Percentiles rank a stretch among this genome's conserved stretches.
phyloP scores from a whole-genome alignment of 1,140 invertebrate genomes.

The Drosophila fuyamai region DNA sequence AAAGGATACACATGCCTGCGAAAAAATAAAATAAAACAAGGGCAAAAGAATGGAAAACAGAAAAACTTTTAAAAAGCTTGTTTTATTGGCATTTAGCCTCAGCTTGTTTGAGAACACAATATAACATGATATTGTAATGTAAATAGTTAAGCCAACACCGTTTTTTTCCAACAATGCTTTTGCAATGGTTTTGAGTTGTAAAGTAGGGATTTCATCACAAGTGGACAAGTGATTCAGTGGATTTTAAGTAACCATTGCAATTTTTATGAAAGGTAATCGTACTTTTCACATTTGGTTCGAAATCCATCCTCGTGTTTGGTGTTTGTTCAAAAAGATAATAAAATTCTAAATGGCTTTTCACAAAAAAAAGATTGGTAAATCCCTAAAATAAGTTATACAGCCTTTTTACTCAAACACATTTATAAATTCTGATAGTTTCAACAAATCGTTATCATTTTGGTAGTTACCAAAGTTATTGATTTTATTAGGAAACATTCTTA shows the following conservation, averaged over 20 bases:
- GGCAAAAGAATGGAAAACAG: slow-evolving; percentile 10
- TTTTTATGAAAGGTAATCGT: too few species aligned
- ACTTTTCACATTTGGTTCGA: too few species aligned
- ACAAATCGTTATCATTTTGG: too few species aligned
- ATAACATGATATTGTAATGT: slow-evolving; percentile 66
- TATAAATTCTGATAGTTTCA: too few species aligned
- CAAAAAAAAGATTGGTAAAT: too few species aligned
- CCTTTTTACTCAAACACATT: too few species aligned
- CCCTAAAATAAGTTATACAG: too few species aligned
- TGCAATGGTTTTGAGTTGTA: slow-evolving; percentile 21
- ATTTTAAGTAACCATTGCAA: background rate
- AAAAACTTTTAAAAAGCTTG: slow-evolving; percentile 37
- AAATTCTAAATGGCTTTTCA: too few species aligned
- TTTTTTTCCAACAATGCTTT: slow-evolving; percentile 39
- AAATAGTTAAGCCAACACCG: slow-evolving; percentile 62
- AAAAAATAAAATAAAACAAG: slow-evolving; percentile 13
- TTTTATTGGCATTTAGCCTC: slow-evolving; percentile 72
- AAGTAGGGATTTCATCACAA: slow-evolving; percentile 26
- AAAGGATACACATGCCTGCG: slow-evolving; percentile 34
- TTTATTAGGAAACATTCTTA: too few species aligned
- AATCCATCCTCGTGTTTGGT: too few species aligned
- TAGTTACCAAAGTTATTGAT: too few species aligned
- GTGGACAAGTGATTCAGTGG: background rate
- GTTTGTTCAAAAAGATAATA: too few species aligned
- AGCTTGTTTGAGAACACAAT: slow-evolving; percentile 49